Percentiles rank a stretch among this genome's conserved stretches.
phyloP scores from a whole-genome alignment of 2,113 vertebrate species.

The Electrona antarctica region DNA sequence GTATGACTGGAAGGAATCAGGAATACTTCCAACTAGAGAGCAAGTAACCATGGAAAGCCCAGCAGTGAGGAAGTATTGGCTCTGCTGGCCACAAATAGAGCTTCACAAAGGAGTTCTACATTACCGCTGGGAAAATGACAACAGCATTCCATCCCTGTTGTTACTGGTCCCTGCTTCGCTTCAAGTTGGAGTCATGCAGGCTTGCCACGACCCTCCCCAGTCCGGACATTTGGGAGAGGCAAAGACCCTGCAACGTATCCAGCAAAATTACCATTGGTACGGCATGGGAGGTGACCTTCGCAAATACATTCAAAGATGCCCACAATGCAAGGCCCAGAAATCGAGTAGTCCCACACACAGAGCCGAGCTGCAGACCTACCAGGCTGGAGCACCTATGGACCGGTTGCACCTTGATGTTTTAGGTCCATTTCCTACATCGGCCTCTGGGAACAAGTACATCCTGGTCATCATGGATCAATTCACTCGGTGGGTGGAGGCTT shows the following conservation, averaged over 20 bases:
- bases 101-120: neutral
- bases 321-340: slow-evolving; percentile 11
- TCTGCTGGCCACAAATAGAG: slow-evolving; percentile 16
- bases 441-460: slow-evolving; percentile 21
- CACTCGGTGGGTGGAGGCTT: slow-evolving; percentile 1
- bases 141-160: neutral
- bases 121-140: slow-evolving; percentile 11
- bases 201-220: slow-evolving; percentile 10
- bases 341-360: neutral
- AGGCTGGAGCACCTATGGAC: slow-evolving; percentile 20
- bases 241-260: neutral
- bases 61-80: slow-evolving; percentile 18
- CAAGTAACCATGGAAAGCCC: slow-evolving; percentile 1
- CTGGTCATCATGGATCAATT: slow-evolving; percentile 20
- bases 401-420: slow-evolving; percentile 19
- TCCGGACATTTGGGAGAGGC: slow-evolving; percentile 25
- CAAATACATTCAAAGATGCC: slow-evolving; percentile 4
- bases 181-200: neutral
- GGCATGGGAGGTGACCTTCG: slow-evolving; percentile 1
- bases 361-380: slow-evolving; percentile 11
- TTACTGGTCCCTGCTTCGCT: neutral
- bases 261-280: slow-evolving; percentile 13
- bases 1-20: slow-evolving; percentile 3
- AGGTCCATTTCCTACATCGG: slow-evolving; percentile 19
- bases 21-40: slow-evolving; percentile 1